Base-by-base conservation (phyloP, 2,113 vertebrate species). In the Columba janthina region DNA sequence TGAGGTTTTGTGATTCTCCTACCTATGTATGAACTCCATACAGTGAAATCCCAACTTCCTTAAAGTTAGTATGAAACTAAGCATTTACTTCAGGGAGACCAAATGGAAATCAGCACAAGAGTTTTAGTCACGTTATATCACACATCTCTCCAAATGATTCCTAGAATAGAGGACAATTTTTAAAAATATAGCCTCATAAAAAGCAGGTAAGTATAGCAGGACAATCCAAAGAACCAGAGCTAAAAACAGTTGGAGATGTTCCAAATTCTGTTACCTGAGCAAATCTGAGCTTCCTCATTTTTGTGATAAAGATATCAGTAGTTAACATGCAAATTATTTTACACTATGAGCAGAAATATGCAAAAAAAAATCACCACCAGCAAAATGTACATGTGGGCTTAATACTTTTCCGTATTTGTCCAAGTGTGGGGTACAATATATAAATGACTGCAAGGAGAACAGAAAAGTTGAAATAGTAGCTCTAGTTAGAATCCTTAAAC, bases 401-500 rank as follows among this genome's bases (percentile, higher is more conserved):
- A 75, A 78, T 76, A 76, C 2, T 66, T 85, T 38, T 50, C 46
- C 12, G 31, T 76, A 32, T 8, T 50, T 78, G 1, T 58, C 38
- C 5, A 58, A 62, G 20, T 62, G 31, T 50, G 85, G 89, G 34
- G 32, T 74, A 83, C 7, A 29, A 24, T 81, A 83, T 12, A 94
- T 51, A 80, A 65, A 67, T 48, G 5, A 11, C 26, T 95, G 76
- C 50, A 88, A 94, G 88, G 67, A 90, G 85, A 9, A 70, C 51
- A 76, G 11, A 62, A 73, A 85, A 91, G 28, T 91, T 50, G 22
- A 80, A 76, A 94, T 85, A 54, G 24, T 46, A 87, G 6, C 84
- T 66, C 78, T 91, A 70, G 58, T 24, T 91, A 50, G 28, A 69
- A 54, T 92, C 29, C 44, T 94, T 90, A 71, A 96, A 84, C 54